These are phyloP conservation scores for Daphoenositta chrysoptera DNA, from an alignment of 2,113 vertebrate genomes.

Conservation along the genomic window DNA sequence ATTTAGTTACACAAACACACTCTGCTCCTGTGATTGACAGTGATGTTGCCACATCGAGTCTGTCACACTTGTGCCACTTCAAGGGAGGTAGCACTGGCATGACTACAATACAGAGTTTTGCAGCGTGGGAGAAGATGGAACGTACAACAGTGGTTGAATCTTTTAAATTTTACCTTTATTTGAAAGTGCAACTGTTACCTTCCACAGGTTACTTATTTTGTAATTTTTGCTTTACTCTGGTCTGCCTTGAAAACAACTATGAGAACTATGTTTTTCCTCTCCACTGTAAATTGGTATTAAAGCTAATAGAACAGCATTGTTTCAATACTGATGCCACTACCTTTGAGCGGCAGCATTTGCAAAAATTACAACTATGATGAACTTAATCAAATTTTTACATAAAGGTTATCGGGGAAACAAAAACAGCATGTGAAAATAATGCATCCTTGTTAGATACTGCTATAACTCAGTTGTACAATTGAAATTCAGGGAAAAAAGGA, in stretches of 20 bases:
- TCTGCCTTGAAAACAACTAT: not conserved
- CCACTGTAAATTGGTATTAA: not conserved
- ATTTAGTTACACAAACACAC: not conserved
- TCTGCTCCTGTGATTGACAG: slow-evolving; percentile 62
- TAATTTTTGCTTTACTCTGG: not conserved
- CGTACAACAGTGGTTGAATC: slow-evolving; percentile 45
- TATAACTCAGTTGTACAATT: not conserved
- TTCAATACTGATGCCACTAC: not conserved
- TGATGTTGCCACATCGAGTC: slow-evolving; percentile 11
- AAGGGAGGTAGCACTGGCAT: not conserved
- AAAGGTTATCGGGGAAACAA: not conserved
- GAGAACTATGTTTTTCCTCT: not conserved
- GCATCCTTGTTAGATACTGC: not conserved
- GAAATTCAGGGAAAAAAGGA: not conserved
- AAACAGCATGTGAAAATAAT: not conserved
- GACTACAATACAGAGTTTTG: not conserved
- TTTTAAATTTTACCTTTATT: not conserved
- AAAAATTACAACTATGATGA: not conserved
- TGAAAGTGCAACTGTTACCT: not conserved
- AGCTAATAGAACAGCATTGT: not conserved
- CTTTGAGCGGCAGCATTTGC: not conserved
- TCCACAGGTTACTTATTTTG: not conserved
- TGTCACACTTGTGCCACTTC: not conserved
- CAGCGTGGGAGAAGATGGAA: slow-evolving; percentile 61
- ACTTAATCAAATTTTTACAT: not conserved